Evolutionary conservation across 1,140 invertebrate species (phyloP).

Genomic region (Drosophila sp.): DNA sequence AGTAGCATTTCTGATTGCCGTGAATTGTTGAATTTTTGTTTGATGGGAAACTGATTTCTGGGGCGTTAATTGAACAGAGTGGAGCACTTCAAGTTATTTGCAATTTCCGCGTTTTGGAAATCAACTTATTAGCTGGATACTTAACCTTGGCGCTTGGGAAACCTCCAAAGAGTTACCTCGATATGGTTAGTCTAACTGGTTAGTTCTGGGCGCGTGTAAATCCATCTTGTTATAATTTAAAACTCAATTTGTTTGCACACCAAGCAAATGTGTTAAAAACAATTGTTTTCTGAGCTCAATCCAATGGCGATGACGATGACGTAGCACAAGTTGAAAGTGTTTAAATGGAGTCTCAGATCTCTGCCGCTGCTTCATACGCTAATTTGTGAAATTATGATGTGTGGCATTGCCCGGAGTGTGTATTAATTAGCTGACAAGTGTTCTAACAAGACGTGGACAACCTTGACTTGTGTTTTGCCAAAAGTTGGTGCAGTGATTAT

Average conservation of each 20-base stretch:
- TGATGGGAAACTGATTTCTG: constrained; percentile 68
- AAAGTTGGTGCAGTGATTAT: constrained; percentile 22
- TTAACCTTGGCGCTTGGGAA: constrained; percentile 70
- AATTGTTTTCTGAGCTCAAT: constrained; percentile 47
- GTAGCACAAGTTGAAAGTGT: constrained; percentile 61
- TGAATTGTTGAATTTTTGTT: constrained; percentile 50
- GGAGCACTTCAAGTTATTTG: constrained; percentile 40
- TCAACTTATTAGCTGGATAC: constrained; percentile 45
- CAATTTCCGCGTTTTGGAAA: constrained; percentile 69
- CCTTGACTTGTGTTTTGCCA: constrained; percentile 33
- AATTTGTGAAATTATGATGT: constrained; percentile 52
- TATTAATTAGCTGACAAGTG: constrained; percentile 49
- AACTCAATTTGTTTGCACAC: constrained; percentile 60
- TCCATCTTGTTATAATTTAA: constrained; percentile 64
- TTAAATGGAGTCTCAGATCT: constrained; percentile 35
- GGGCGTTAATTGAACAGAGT: constrained; percentile 71
- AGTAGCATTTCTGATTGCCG: constrained; percentile 54
- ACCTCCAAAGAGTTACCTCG: constrained; percentile 12
- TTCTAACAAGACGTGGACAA: constrained; percentile 29
- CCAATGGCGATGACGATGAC: constrained; percentile 57
- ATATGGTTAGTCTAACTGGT: neutral
- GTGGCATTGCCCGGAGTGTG: constrained; percentile 41
- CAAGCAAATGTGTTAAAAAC: constrained; percentile 61
- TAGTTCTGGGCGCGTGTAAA: constrained; percentile 48
- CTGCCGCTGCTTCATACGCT: constrained; percentile 43